A percentile compares a stretch with the other conserved stretches of the same genome.
Evolutionary conservation across 2,888 invertebrate genomes (phyloP).

Genomic region (Ochropleura plecta): DNA sequence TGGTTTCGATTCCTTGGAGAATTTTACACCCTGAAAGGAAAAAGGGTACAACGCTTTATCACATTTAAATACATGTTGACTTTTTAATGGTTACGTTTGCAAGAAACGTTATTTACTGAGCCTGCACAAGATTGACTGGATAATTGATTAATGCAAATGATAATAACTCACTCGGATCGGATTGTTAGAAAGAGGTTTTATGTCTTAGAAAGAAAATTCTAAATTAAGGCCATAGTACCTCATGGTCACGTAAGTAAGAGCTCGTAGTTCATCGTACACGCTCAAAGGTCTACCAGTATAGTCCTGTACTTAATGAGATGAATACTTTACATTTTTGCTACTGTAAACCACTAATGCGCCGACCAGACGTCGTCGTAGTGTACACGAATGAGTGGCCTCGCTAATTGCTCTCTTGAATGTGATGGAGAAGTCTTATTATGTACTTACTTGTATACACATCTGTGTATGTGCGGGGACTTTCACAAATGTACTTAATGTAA

Average conservation of each 20-base stretch:
- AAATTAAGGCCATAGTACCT: background rate
- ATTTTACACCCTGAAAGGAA: slow-evolving; percentile 29
- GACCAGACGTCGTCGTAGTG: slow-evolving; percentile 31
- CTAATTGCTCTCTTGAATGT: slow-evolving; percentile 63
- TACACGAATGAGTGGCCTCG: slow-evolving; percentile 40
- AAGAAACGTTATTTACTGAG: background rate
- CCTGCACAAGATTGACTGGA: background rate
- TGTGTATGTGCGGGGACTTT: slow-evolving; percentile 50
- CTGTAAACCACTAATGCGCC: slow-evolving; percentile 37
- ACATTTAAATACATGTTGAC: slow-evolving; percentile 36
- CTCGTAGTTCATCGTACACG: background rate
- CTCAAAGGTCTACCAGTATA: background rate
- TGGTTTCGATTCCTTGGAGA: slow-evolving; percentile 27
- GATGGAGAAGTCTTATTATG: slow-evolving; percentile 55
- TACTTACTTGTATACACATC: slow-evolving; percentile 40
- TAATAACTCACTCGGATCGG: background rate
- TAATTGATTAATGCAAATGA: background rate
- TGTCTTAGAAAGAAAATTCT: background rate
- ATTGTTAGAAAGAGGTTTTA: background rate
- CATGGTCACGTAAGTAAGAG: no score
- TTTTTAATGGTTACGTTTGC: slow-evolving; percentile 32
- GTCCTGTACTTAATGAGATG: background rate
- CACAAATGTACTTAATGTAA: slow-evolving; percentile 62
- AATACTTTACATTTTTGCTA: slow-evolving; percentile 19
- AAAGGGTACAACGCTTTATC: slow-evolving; percentile 33